A percentile compares a stretch with the other conserved stretches of the same genome.
These are phyloP conservation scores for Leucophenga montana DNA, from an alignment of 2,888 invertebrate genomes.

Conservation along the genomic window DNA sequence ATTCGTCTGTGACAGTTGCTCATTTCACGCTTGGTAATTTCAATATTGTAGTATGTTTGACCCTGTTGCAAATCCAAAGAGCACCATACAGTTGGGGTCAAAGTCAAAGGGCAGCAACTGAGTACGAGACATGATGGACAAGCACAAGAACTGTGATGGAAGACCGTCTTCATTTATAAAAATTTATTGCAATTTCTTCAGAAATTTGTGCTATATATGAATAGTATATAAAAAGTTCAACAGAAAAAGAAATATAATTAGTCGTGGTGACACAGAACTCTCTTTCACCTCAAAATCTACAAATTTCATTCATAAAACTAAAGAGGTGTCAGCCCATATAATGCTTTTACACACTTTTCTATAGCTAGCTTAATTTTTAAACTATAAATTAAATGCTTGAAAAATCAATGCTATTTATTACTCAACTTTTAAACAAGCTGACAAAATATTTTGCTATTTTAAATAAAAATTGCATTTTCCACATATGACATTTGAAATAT, in stretches of 20 bases:
- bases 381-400: not conserved
- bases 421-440: not conserved
- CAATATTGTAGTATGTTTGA: slow-evolving; percentile 41
- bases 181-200: not conserved
- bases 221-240: too few species aligned
- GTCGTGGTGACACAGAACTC: too few species aligned
- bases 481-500: not conserved
- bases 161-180: not conserved
- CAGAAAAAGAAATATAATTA: too few species aligned
- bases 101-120: not conserved
- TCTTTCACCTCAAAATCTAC: too few species aligned
- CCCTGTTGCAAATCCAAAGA: slow-evolving; percentile 9
- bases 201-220: too few species aligned
- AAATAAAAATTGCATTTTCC: not conserved
- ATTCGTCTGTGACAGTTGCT: slow-evolving; percentile 62
- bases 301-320: too few species aligned
- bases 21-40: slow-evolving; percentile 65
- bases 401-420: not conserved
- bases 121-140: not conserved
- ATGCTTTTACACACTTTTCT: too few species aligned
- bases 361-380: not conserved
- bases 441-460: not conserved
- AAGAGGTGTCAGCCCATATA: too few species aligned
- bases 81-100: not conserved
- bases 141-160: too few species aligned